Conservation (phyloP, 2,113 vertebrate genomes). For the Mohoua ochrocephala region DNA sequence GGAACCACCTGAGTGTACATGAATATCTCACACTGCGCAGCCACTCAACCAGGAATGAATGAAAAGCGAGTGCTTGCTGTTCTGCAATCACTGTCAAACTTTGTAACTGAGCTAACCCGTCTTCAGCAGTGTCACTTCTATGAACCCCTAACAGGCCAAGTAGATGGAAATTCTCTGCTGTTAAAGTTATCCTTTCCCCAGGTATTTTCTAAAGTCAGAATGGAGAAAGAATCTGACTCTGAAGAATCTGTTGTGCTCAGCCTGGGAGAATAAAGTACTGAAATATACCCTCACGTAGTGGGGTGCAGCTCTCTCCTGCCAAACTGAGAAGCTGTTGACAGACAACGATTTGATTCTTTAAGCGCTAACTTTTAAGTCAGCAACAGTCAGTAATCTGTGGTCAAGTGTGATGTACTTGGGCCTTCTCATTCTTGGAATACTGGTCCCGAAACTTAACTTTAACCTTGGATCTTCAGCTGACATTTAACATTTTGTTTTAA, state of each 20-base stretch:
- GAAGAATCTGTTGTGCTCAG: neutral
- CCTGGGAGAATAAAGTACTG: neutral
- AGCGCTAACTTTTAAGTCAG: neutral
- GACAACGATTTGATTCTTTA: neutral
- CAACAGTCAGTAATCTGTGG: neutral
- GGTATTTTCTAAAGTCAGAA: neutral
- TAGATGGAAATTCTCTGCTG: neutral
- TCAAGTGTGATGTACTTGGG: neutral
- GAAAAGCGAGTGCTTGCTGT: neutral
- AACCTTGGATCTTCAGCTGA: neutral
- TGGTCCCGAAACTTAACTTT: neutral
- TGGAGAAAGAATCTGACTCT: neutral
- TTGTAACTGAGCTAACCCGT: neutral
- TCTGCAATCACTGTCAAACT: neutral
- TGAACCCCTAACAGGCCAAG: neutral
- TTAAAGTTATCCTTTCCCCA: neutral
- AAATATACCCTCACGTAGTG: rapidly evolving
- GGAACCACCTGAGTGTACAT: slow-evolving; percentile 2
- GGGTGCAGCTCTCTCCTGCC: neutral
- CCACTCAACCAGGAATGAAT: neutral
- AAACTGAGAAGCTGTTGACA: neutral
- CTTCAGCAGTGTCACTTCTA: neutral
- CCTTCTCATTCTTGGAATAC: neutral
- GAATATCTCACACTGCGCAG: neutral
- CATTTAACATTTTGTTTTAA: slow-evolving; percentile 32